Conservation (phyloP, 1,140 invertebrate species). For the Drosophila prosaltans region DNA sequence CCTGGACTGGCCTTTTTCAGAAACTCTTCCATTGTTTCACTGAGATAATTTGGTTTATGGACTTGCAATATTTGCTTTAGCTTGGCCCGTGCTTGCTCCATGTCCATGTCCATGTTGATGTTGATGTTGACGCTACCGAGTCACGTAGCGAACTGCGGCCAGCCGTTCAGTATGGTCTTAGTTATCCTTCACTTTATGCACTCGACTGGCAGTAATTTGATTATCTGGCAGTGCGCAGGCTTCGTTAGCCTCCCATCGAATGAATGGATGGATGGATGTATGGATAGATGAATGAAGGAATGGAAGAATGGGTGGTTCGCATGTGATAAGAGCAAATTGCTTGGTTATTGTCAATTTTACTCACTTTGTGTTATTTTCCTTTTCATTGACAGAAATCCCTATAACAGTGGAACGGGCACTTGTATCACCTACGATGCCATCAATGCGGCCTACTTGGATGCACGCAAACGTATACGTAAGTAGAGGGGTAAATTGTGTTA, state of each 20-base stretch:
- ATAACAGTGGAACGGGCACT: slow-evolving; percentile 87
- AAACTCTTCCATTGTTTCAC: slow-evolving; percentile 25
- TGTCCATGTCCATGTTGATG: slow-evolving; percentile 22
- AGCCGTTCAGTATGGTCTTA: slow-evolving; percentile 11
- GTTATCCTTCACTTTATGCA: slow-evolving; percentile 33
- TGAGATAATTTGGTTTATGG: slow-evolving; percentile 22
- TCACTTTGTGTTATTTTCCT: slow-evolving; percentile 40
- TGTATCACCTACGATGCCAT: slow-evolving; percentile 96
- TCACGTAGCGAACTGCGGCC: slow-evolving; percentile 37
- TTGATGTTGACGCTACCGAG: slow-evolving; percentile 43
- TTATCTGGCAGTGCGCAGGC: slow-evolving; percentile 69
- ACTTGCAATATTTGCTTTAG: slow-evolving; percentile 48
- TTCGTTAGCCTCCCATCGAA: neutral
- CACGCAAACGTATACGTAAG: slow-evolving; percentile 93
- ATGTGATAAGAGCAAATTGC: slow-evolving; percentile 74
- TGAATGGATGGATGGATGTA: neutral
- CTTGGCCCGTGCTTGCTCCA: slow-evolving; percentile 38
- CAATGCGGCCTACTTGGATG: slow-evolving; percentile 94
- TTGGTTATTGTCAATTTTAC: slow-evolving; percentile 52
- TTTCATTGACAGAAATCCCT: slow-evolving; percentile 64
- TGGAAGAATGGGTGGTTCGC: slow-evolving; percentile 37
- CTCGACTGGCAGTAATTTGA: slow-evolving; percentile 71
- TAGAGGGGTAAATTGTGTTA: slow-evolving; percentile 49
- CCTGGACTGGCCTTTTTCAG: slow-evolving; percentile 4
- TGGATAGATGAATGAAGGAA: neutral